Evolutionary conservation across 2,797 vertebrate genomes (phyloP), one percentile per base, ranked within the genome.

Genomic region (Vireo griseus): DNA sequence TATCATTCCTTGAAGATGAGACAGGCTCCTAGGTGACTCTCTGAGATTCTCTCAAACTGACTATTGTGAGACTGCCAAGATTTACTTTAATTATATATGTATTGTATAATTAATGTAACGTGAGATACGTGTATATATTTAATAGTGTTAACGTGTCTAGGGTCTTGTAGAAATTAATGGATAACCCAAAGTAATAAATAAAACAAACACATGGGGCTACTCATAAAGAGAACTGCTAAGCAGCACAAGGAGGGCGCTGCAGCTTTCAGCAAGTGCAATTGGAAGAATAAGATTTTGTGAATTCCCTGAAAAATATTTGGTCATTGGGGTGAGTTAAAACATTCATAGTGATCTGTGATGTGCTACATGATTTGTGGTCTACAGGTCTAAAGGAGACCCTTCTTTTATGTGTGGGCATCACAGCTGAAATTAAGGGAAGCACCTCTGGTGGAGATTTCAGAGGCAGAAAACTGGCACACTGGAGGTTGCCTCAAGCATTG

Each of bases 1-100:
- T 87, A 20, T 91, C 83, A 54, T 85, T 92, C 84, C 88, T 80
- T 67, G 82, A 91, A 93, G 91, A 86, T 91, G 42, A 94, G 94
- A 74, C 31, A 51, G 52, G 18, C 66, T 95, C 11, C 58, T 91
- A 37, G 65, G 39, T 92, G 75, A 72, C 91, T 73, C 58, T 3
- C 58, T 86, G 72, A 83, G 62, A 85, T 86, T 35, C 88, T 65
- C 18, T 74, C 80, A 81, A 68, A 83, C 47, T 92, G 84, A 58
- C 81, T 61, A 3, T 89, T 94, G 74, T 73, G 78, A 94, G 39
- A n/a, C 84, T 92, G 67, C 47, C 66, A 92, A 92, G 75, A 77
- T 87, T 61, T 89, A 54, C 52, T 89, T 93, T 74, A 77, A 79
- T 90, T 93, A 50, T 65, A 75, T 86, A 51, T 35, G 35, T 91